phyloP scores from a whole-genome alignment of 1,140 invertebrate genomes.

The Catajapyx aquilonaris region DNA sequence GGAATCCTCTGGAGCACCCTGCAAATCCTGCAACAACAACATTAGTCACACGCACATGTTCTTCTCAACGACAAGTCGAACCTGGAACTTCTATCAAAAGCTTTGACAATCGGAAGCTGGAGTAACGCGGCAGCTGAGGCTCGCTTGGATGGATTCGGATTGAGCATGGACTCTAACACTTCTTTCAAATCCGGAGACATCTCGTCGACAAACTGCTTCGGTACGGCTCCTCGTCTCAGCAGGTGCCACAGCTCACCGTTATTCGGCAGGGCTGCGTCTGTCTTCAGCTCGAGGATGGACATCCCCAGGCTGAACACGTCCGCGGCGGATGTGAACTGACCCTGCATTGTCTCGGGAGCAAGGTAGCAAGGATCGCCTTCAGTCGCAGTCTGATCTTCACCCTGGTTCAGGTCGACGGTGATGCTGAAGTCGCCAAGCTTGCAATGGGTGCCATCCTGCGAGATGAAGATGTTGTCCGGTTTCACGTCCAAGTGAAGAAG shows the following conservation, averaged over 20 bases:
- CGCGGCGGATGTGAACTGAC: slow-evolving; percentile 33
- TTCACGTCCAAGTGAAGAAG: slow-evolving; percentile 41
- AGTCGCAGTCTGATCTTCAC: slow-evolving; percentile 25
- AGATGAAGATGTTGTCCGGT: slow-evolving; percentile 36
- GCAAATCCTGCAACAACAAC: no score
- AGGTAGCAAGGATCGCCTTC: slow-evolving; percentile 60
- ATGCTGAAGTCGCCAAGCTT: slow-evolving; percentile 39
- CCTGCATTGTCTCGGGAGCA: slow-evolving; percentile 44
- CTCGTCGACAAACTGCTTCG: slow-evolving; percentile 20
- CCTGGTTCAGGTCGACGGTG: slow-evolving; percentile 12
- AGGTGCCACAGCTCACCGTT: slow-evolving; percentile 45
- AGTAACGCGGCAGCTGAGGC: no score
- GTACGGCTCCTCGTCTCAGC: slow-evolving; percentile 30
- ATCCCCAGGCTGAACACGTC: slow-evolving; percentile 49
- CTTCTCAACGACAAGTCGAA: no score
- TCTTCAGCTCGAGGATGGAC: slow-evolving; percentile 44
- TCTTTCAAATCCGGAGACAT: no score
- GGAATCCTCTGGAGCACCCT: no score
- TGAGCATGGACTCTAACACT: no score
- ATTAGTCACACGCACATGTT: no score
- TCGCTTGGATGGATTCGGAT: no score
- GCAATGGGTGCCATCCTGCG: slow-evolving; percentile 25
- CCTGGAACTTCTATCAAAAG: no score
- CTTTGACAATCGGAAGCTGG: no score
- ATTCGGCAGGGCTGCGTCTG: slow-evolving; percentile 43